Evolutionary conservation across 2,797 vertebrate genomes (phyloP), one percentile per base, ranked within the genome.

Genomic region (Pitangus sulphuratus): DNA sequence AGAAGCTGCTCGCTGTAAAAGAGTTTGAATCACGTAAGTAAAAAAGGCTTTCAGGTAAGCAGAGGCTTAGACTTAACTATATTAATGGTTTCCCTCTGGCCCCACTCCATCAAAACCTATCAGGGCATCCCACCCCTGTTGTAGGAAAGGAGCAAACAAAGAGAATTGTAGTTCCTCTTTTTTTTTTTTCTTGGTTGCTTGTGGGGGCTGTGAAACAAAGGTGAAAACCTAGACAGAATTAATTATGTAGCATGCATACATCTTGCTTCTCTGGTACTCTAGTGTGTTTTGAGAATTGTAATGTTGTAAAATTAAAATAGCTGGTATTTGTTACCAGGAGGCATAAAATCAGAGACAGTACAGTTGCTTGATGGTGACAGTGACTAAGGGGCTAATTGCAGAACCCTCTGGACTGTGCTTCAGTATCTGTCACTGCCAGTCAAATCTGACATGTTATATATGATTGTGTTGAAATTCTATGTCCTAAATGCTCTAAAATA

Each of bases 21-120:
- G 98, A 98, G 65, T 98, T 98, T 94, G 98, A 98, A 76, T 98
- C 98, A 54, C 98, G 98, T 98, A 97, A 98, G 98, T 98, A 94
- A 86, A 93, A 94, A 84, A 88, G 30, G 22, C 42, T 82, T 61
- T 28, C 62, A 94, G 77, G 57, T 88, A 85, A 95, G 87, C n/a
- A 80, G 44, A 80, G 45, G 26, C 54, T 90, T 79, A 53, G 45
- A 70, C 28, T 87, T 94, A 74, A 58, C 62, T 69, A 2, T 84
- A 80, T 93, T 86, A 40, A 89, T 84, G 24, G 14, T 47, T 93
- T 89, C 31, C 31, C 13, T 15, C 12, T 72, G 18, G 5, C 22
- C 57, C 15, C 15, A 15, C 47, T 91, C 37, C 18, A 40, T 84
- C 45, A 42, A 31, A 82, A 81, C 54, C 45, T 91, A 91, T 76